Evolutionary conservation across 2,113 vertebrate genomes (phyloP).

Genomic region (Stomatorhinus ivindoensis): DNA sequence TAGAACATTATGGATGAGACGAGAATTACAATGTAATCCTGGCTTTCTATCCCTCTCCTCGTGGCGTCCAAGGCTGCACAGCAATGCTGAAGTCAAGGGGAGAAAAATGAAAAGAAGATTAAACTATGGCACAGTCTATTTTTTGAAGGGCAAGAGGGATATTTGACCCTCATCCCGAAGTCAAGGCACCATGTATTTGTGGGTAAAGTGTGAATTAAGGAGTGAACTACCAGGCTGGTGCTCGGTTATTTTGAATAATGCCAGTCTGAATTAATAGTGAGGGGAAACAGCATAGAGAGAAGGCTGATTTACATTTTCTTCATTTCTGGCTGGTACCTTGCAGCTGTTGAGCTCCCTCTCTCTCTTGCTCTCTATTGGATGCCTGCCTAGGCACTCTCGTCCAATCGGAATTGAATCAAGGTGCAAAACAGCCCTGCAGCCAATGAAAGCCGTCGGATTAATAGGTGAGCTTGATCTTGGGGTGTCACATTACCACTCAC

Average conservation of each 20-base stretch:
- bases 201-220: background rate
- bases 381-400: background rate
- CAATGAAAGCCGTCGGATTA: background rate
- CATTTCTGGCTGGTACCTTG: background rate
- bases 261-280: background rate
- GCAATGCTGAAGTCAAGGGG: background rate
- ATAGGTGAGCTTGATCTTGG: background rate
- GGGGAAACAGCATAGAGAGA: background rate
- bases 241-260: background rate
- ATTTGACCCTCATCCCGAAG: slow-evolving; percentile 2
- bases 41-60: background rate
- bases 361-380: background rate
- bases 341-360: background rate
- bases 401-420: slow-evolving; percentile 14
- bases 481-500: background rate
- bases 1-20: slow-evolving; percentile 10
- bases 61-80: background rate
- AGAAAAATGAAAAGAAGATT: slow-evolving; percentile 3
- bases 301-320: background rate
- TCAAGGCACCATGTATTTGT: background rate
- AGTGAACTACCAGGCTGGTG: background rate
- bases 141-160: slow-evolving; percentile 4
- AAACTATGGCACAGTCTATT: background rate
- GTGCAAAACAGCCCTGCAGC: background rate
- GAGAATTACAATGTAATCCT: slow-evolving; percentile 21